Percentiles rank a stretch among this genome's conserved stretches.
Evolutionary conservation across 2,797 vertebrate species (phyloP).

Genomic region (Prunella strophiata): DNA sequence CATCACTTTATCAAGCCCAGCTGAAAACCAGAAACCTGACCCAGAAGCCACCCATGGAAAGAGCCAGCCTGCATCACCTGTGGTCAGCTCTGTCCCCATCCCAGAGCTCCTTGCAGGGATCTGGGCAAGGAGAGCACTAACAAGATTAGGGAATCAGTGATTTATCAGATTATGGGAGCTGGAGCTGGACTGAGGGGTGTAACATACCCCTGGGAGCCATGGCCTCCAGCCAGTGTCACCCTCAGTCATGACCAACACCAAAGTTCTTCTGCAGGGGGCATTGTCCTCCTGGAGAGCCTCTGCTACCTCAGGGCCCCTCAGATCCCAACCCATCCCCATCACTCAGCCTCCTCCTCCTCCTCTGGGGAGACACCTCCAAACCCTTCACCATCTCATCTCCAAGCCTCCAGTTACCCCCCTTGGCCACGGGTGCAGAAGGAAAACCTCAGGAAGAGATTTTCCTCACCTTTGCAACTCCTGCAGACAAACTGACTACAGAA

Average conservation of each 20-base stretch:
- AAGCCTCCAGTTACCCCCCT: accelerated
- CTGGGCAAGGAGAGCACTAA: background rate
- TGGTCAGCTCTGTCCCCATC: background rate
- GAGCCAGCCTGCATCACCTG: background rate
- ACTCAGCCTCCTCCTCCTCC: background rate
- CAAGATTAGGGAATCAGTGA: background rate
- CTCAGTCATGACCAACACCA: background rate
- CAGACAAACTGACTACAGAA: background rate
- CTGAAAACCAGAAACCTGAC: background rate
- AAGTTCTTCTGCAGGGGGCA: background rate
- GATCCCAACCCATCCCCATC: background rate
- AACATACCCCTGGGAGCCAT: background rate
- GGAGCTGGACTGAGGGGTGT: background rate
- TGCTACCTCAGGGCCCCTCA: background rate
- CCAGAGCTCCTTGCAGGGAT: background rate
- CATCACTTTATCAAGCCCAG: background rate
- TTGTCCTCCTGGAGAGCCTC: background rate
- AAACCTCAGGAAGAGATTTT: background rate
- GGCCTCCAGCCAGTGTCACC: background rate
- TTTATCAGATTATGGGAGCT: background rate
- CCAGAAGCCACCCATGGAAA: background rate
- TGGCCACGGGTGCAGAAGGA: accelerated
- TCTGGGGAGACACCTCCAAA: accelerated
- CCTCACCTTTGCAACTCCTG: background rate
- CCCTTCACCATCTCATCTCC: background rate